phyloP scores from a whole-genome alignment of 2,797 vertebrate species.

The Tauraco hartlaubi region DNA sequence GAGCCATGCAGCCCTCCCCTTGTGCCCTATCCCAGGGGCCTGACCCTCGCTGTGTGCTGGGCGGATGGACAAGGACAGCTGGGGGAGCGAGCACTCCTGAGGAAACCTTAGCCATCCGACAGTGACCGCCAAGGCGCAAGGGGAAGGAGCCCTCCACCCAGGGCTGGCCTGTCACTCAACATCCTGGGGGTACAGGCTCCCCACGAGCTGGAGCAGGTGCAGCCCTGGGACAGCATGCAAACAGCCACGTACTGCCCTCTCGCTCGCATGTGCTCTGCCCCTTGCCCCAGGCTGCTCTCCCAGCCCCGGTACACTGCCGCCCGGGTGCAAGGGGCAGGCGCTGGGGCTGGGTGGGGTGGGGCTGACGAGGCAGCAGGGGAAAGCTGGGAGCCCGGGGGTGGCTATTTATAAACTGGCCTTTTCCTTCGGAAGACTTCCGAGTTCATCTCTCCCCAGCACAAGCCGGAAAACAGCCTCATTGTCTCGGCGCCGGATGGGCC shows the following conservation, averaged over 20 bases:
- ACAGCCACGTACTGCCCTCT: background rate
- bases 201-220: background rate
- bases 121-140: background rate
- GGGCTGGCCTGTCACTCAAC: background rate
- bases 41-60: fast-evolving
- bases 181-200: background rate
- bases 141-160: background rate
- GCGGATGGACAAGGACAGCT: slow-evolving; percentile 11
- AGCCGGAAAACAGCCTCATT: slow-evolving; percentile 42
- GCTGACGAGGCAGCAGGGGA: background rate
- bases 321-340: fast-evolving
- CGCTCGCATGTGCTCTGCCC: fast-evolving
- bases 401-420: background rate
- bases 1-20: background rate
- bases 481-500: background rate
- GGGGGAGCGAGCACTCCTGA: background rate
- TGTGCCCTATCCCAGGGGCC: fast-evolving
- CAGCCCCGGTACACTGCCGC: fast-evolving
- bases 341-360: background rate
- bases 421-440: slow-evolving; percentile 13
- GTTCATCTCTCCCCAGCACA: background rate
- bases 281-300: background rate
- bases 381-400: background rate
- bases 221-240: background rate
- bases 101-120: background rate